phyloP scores from a whole-genome alignment of 2,113 vertebrate species.

The Collichthys lucidus region DNA sequence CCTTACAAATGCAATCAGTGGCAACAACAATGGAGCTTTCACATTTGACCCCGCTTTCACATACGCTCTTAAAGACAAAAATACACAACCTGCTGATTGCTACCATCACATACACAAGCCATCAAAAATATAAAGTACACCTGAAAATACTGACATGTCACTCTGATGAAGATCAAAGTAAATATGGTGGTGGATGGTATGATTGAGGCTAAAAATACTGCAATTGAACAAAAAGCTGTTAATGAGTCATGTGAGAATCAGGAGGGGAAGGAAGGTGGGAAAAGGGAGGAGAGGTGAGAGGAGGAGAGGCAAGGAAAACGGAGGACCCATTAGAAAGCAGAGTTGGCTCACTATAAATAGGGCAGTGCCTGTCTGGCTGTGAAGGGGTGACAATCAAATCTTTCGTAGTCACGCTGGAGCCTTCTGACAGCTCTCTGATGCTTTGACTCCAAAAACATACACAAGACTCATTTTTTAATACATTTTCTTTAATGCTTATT shows the following conservation, averaged over 20 bases:
- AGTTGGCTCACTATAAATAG: slow-evolving; percentile 73
- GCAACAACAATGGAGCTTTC: slow-evolving; percentile 8
- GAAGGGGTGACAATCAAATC: slow-evolving; percentile 76
- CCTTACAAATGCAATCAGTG: slow-evolving; percentile 11
- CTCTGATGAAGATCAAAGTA: slow-evolving; percentile 1
- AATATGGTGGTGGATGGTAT: slow-evolving; percentile 5
- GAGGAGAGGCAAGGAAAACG: slow-evolving; percentile 52
- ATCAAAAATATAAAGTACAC: slow-evolving; percentile 18
- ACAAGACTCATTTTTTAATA: slow-evolving; percentile 4
- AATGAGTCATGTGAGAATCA: slow-evolving; percentile 66
- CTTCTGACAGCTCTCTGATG: slow-evolving; percentile 55
- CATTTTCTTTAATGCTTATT: background rate
- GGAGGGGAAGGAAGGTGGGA: slow-evolving; percentile 26
- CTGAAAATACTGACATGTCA: slow-evolving; percentile 20
- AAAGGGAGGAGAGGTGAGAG: slow-evolving; percentile 54
- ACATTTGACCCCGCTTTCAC: slow-evolving; percentile 37
- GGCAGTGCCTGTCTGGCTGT: slow-evolving; percentile 67
- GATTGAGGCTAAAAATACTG: slow-evolving; percentile 63
- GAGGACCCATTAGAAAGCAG: slow-evolving; percentile 68
- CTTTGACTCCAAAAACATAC: slow-evolving; percentile 48
- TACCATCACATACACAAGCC: slow-evolving; percentile 3
- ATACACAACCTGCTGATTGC: slow-evolving; percentile 23
- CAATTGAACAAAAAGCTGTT: slow-evolving; percentile 51
- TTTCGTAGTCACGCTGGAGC: slow-evolving; percentile 66
- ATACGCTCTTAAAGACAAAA: slow-evolving; percentile 1